Conservation (phyloP, 2,113 vertebrate species). For the Fukomys damarensis region DNA sequence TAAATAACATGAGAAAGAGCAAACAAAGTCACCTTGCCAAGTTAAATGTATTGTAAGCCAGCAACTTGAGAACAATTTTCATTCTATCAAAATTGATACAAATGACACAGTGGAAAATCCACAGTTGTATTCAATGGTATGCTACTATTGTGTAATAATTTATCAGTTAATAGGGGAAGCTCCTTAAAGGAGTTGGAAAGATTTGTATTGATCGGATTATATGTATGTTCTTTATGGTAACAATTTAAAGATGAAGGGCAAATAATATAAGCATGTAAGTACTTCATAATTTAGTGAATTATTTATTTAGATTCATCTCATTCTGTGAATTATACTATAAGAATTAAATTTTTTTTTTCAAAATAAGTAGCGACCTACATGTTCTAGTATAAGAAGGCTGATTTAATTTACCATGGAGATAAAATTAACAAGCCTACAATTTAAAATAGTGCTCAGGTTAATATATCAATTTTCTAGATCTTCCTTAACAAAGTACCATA, state of each 20-base stretch:
- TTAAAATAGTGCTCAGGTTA: background rate
- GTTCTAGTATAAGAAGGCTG: background rate
- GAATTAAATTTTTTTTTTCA: background rate
- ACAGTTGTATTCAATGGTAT: background rate
- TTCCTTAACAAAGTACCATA: background rate
- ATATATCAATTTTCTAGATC: background rate
- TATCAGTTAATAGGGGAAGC: background rate
- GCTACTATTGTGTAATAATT: background rate
- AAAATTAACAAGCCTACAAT: background rate
- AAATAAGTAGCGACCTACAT: background rate
- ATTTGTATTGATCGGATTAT: background rate
- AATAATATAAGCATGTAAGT: background rate
- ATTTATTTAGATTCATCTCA: conserved; percentile 14
- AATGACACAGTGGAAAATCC: background rate
- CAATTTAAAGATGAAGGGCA: background rate
- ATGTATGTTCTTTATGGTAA: background rate
- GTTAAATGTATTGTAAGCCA: background rate
- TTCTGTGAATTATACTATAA: background rate
- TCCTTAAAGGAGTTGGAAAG: background rate
- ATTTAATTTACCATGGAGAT: background rate
- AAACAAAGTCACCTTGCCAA: background rate
- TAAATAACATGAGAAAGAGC: background rate
- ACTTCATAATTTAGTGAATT: background rate
- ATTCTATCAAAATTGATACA: background rate
- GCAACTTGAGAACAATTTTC: background rate